Evolutionary conservation across 1,140 invertebrate genomes (phyloP), one percentile per base, ranked within the genome.

Genomic region (Coelopa frigida): DNA sequence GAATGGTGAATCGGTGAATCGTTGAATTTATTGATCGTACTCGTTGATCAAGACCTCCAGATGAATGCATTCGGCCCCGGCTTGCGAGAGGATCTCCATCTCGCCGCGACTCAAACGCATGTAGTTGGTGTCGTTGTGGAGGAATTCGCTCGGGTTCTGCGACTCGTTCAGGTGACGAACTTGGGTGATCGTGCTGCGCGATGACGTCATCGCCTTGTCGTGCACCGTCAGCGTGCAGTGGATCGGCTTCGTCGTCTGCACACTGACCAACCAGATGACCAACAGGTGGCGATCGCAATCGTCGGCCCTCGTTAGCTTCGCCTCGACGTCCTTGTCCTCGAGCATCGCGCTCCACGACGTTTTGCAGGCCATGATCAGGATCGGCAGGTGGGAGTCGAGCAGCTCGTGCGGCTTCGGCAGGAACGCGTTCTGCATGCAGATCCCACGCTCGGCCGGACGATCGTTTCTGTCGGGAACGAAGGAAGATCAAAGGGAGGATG

Each of bases 1-100:
- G 27, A 8, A 29, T 29, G 27, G 8, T n/a, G 27, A 29, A 29
- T 29, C 18, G n/a, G n/a, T n/a, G n/a, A n/a, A n/a, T n/a, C n/a
- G n/a, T n/a, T n/a, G 14, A 31, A n/a, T 14, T 18, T 22, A 41
- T 40, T 46, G 26, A 26, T 38, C 15, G 21, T 37, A 44, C 23
- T 52, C 50, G n/a, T 50, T 42, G 22, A 50, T 41, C 27, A 43
- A 37, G 23, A 51, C 42, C 35, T 51, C 46, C 32, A 50, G 17
- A 8, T 51, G 36, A 45, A 52, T 45, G 12, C 32, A 35, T 12
- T 44, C 38, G 22, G 23, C 36, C 5, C 17, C 24, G 18, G 45
- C 17, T 3, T 48, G 31, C 22, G 50, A 45, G 8, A 52, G 29
- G 17, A 49, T 44, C 31, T 49, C 46, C 17, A 52, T 41, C 24